Evolutionary conservation across 2,113 vertebrate species (phyloP), one percentile per base, ranked within the genome.

Genomic region (Cynopterus brachyotis): DNA sequence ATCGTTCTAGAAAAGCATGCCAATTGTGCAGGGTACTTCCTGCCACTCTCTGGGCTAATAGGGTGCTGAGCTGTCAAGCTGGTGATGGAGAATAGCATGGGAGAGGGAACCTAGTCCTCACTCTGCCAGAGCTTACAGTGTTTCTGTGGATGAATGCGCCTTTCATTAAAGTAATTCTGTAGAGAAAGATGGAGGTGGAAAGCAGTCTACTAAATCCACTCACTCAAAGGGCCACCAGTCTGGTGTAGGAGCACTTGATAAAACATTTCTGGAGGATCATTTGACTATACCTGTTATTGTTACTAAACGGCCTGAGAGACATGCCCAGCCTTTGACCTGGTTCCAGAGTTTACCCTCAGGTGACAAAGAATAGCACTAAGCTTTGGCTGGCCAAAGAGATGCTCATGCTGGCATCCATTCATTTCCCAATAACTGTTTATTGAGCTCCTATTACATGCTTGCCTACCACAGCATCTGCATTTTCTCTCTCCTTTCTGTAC

Each of bases 241-340:
- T 79, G 32, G 10, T 32, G n/a, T 24, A 53, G 8, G 47, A 4
- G 42, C 72, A 72, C 15, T 22, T 86, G 79, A 47, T 76, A n/a
- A 85, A 87, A 87, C 26, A n/a, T 19, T 57, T 78, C 47, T 86
- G 69, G 22, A 64, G 75, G 35, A n/a, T 28, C 73, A 89, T 64
- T 69, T 81, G 19, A 22, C 50, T 67, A 45, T 79, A 13, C 7
- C 28, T 79, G n/a, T 60, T 83, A 32, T 60, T 83, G 42, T 64
- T 20, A 45, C 47, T 64, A 82, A 73, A 62, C 69, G 57, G 16
- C 35, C 64, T 20, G 16, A 47, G 75, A 93, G 59, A 15, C 53
- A 9, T 92, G 24, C 67, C 72, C 85, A 35, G 32, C 42, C 75
- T 94, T 90, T 90, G 88, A 85, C 87, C 72, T 53, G 59, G 45